Base-by-base conservation (phyloP, 2,888 invertebrate species). In the Tuta absoluta region DNA sequence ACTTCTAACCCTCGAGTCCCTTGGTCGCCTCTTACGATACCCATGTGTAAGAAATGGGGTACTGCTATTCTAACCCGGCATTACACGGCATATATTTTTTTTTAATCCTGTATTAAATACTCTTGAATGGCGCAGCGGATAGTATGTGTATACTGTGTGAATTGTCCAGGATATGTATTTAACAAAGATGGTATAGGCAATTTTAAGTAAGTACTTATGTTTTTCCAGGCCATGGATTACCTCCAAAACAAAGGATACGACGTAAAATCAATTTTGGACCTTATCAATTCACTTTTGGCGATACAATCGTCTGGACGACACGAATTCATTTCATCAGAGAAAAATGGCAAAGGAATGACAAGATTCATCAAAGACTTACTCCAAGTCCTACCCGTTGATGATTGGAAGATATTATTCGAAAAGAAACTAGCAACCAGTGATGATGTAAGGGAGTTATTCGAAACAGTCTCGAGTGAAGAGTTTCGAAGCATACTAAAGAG, bases 221-320 rank as follows among this genome's bases (percentile, higher is more conserved):
- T 64, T 56, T 77, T 75, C 33, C 72, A 82, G 81, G 78, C 77
- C 1, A 67, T 71, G 45, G 63, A 61, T 33, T 78, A 71, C 65
- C 70, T 82, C 62, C 65, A 66, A n/a, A 67, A 73, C 10, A 81
- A 80, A 66, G 81, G 80, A 38, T 81, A 80, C 59, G 73, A 80
- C 24, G 68, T 79, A 3, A 68, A 75, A 51, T 62, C 68, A 37
- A 56, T 76, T 1, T 71, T 80, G 0, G 69, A 78, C 63, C 66
- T 66, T 17, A 66, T 83, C 5, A 80, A 83, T 53, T 67, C 79
- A 33, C 71, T 71, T 2, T 76, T 74, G 21, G 5, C 17, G 10
- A 10, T 49, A 49, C 17, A 49, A 49, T 11, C 5, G 1, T 19
- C 10, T 11, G 11, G 21, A 49, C 1, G 10, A 2, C 48, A 48